Base-by-base conservation (phyloP, 1,140 invertebrate genomes). In the Wiebesia pumilae region DNA sequence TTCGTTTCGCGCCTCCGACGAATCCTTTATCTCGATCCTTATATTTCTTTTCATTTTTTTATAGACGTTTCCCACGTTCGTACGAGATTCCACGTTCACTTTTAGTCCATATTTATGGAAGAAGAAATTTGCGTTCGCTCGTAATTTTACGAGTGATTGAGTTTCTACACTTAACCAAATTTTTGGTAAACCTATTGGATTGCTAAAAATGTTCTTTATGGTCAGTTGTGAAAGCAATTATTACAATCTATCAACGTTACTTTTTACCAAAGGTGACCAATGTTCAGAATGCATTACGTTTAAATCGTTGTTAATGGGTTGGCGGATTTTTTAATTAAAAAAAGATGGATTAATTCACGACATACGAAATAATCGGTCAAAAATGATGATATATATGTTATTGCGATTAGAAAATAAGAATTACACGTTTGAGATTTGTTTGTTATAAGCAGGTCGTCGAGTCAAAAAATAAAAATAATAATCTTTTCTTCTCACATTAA, bases 1-100 rank as follows among this genome's bases (percentile, higher is more conserved):
- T 35, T 78, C 47, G 43, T 54, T 78, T 78, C 77, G 77, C 77
- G n/a, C 77, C 77, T 78, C 77, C 30, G n/a, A 33, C 3, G 30
- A n/a, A n/a, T 47, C 38, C 43, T 69, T 69, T 82, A 35, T 81
- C 3, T 43, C 30, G 40, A 10, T 83, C 33, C n/a, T 78, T 33
- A n/a, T 69, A 38, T 80, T 12, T 43, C 27, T 51, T 67, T 83
- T 51, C 10, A 0, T n/a, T 43, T 38, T 40, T 79, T 79, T 58
- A 21, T 27, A 19, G 6, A 58, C 54, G 19, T 40, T 80, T 80
- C 78, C 54, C 78, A 80, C 78, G 78, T 62, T 65, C 35, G n/a
- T 65, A 27, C 33, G 47, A 58, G 30, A 80, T 38, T 80, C 51
- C 78, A 65, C 16, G 7, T 58, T 79, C 9, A 33, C 4, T 54